A percentile compares a stretch with the other conserved stretches of the same genome.
Evolutionary conservation across 2,113 vertebrate species (phyloP).

Genomic region (Manacus vitellinus): DNA sequence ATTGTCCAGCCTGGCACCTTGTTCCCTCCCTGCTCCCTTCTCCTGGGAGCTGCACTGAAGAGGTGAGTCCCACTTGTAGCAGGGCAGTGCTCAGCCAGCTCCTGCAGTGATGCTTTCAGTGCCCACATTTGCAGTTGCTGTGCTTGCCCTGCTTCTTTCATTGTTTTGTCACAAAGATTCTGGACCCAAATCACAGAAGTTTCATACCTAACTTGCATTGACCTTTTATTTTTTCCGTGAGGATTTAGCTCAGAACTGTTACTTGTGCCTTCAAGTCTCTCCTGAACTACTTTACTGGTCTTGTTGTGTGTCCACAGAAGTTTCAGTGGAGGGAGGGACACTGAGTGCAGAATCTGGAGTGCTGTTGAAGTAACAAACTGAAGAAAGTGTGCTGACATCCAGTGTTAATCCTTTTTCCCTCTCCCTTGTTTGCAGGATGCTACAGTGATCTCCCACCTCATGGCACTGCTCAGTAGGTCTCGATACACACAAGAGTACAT

Average conservation of each 20-base stretch:
- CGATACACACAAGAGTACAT: slow-evolving; percentile 96
- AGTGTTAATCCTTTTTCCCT: slow-evolving; percentile 22
- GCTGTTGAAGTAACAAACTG: background rate
- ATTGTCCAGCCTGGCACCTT: background rate
- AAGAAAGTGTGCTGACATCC: background rate
- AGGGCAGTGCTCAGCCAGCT: background rate
- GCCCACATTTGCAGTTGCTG: background rate
- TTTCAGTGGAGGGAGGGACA: background rate
- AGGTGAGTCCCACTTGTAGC: background rate
- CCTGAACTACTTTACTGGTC: background rate
- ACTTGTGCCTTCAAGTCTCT: rapidly evolving
- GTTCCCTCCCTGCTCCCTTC: background rate
- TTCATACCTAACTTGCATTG: background rate
- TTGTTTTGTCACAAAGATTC: background rate
- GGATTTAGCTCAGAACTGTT: background rate
- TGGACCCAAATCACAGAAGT: background rate
- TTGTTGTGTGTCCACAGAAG: background rate
- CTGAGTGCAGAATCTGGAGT: background rate
- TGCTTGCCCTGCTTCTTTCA: background rate
- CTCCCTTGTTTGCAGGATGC: slow-evolving; percentile 80
- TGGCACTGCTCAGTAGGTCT: slow-evolving; percentile 93
- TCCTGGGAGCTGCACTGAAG: background rate
- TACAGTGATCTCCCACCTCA: slow-evolving; percentile 96
- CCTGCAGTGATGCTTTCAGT: background rate
- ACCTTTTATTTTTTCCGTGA: background rate